Conservation (phyloP, 2,113 vertebrate species). For the Gallinago media region DNA sequence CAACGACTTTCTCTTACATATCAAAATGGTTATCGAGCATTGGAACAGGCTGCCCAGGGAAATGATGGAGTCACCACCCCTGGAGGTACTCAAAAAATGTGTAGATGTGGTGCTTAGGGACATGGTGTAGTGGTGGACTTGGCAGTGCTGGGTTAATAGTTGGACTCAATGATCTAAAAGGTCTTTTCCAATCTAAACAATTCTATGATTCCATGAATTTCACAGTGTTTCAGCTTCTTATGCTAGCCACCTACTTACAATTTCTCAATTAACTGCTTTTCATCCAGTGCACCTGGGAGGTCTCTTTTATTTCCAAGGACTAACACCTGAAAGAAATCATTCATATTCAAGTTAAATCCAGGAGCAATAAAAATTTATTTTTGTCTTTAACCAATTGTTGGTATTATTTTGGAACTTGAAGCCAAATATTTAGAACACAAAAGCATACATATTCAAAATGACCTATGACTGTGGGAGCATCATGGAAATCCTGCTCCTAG, state of each 20-base stretch:
- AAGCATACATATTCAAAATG: not conserved
- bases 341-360: not conserved
- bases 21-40: not conserved
- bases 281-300: conserved; percentile 85
- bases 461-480: not conserved
- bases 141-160: not conserved
- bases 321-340: conserved; percentile 79
- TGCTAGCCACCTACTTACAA: conserved; percentile 77
- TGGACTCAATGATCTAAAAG: not conserved
- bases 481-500: not conserved
- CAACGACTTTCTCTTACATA: not conserved
- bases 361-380: not conserved
- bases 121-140: not conserved
- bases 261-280: conserved; percentile 93
- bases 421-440: not conserved
- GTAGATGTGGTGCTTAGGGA: not conserved
- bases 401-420: not conserved
- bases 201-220: not conserved
- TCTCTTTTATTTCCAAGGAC: conserved; percentile 92
- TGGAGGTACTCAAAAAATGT: not conserved
- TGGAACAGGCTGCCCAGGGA: not conserved
- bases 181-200: not conserved
- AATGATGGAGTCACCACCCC: not conserved
- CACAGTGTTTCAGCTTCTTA: not conserved
- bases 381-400: not conserved